Base-by-base conservation (phyloP, 2,113 vertebrate species). In the Chascanopsetta lugubris region DNA sequence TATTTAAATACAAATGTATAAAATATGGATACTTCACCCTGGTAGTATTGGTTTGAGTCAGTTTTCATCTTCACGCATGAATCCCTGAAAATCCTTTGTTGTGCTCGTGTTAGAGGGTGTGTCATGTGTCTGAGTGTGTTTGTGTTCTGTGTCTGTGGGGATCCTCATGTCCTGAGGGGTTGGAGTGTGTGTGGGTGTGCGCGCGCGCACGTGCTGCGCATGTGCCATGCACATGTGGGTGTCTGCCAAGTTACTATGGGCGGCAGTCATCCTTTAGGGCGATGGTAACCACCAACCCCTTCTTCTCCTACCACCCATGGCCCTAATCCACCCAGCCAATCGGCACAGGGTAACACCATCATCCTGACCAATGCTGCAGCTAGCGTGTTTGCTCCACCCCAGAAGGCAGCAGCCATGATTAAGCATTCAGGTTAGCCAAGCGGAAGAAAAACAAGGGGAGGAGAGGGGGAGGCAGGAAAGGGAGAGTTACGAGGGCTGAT, bases 341-440 rank as follows among this genome's bases (percentile, higher is more conserved):
- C 57, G 7, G 32, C 32, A 15, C 53, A 42, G 22, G 75, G 61
- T 51, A 74, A 68, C 79, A 51, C 72, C 75, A 60, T 30, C n/a
- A 5, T 21, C 54, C 59, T 18, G 38, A 43, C 89, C 92, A 93
- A 90, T 91, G 75, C 82, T 38, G 58, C 42, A 38, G 27, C 56
- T 58, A 72, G 42, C 56, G 20, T 92, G 85, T 91, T 91, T 85
- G 85, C 85, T 57, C 80, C 72, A 74, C 86, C 74, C 79, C 73
- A 75, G 85, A 90, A 90, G 86, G 87, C 79, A 61, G 65, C 25
- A 70, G 36, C 73, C 69, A 22, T 77, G 78, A 90, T 91, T 89
- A 92, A 69, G 76, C 75, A 89, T 92, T 83, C 89, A 88, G 89
- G 80, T 75, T 81, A 88, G 83, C 81, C 64, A 57, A 90, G 88